Base-by-base conservation (phyloP, 1,140 invertebrate genomes). In the Bacillus rossius region DNA sequence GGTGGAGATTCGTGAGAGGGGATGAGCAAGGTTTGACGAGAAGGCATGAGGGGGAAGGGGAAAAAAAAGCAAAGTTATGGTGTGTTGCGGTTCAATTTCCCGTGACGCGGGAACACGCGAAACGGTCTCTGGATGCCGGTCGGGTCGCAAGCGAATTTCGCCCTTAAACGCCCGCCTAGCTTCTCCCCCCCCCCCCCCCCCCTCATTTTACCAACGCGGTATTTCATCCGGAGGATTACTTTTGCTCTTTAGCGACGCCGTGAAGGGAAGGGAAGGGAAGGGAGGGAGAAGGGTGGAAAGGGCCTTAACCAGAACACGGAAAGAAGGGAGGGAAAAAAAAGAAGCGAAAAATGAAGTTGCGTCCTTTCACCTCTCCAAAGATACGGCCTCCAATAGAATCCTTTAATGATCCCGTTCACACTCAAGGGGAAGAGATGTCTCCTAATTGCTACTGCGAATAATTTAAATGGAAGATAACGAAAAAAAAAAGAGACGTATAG, bases 141-240 rank as follows among this genome's bases (percentile, higher is more conserved):
- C 22, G 29, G 37, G 23, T 40, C n/a, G 52, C 52, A 54, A 38
- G 52, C 52, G 52, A 54, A 29, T 54, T 37, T 54, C 34, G 41
- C 25, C 52, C 25, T 22, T 54, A 54, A 54, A 20, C 26, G 16
- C 37, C 52, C 52, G 37, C 52, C 37, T n/a, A 10, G 29, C 29
- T 34, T 34, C 29, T 34, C 29, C 10, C 29, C 5, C 29, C 29
- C 10, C 29, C 52, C 52, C 41, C 52, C 37, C 26, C 17, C 48
- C n/a, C 52, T 40, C 52, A 16, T 50, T 8, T 8, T 40, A 29
- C 22, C 52, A 17, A 1, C 16, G 52, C 52, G 22, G 52, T 40
- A 54, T 54, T 42, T 54, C 52, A 54, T 54, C 52, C 41, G 29
- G 26, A 14, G 52, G 52, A 54, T 54, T 54, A 54, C 52, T 34